These are phyloP conservation scores for Astreopora myriophthalma DNA, from an alignment of 64 coral and sea anemone species.

Conservation along the genomic window DNA sequence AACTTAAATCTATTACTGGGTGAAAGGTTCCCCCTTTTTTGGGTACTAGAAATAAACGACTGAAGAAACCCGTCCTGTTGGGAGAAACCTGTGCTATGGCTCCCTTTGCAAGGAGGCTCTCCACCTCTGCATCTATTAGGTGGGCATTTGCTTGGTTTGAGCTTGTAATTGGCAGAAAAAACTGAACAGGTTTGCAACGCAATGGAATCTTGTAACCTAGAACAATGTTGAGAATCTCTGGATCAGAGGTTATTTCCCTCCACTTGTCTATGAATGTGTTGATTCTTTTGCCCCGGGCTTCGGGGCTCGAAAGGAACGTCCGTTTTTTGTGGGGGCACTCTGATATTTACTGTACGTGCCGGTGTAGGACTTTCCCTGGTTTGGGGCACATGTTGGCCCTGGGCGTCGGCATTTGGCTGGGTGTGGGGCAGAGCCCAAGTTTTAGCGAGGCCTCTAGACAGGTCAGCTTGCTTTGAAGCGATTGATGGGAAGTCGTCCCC, in stretches of 20 bases:
- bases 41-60: constrained; percentile 41
- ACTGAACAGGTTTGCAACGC: background rate
- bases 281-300: background rate
- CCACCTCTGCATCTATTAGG: background rate
- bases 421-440: background rate
- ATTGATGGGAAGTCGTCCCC: constrained; percentile 37
- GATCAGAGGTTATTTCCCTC: constrained; percentile 12
- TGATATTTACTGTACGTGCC: background rate
- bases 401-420: background rate
- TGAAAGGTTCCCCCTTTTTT: constrained; percentile 33
- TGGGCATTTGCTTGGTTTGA: background rate
- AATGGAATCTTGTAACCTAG: constrained; percentile 18
- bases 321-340: background rate
- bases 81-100: background rate
- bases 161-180: background rate
- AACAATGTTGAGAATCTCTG: constrained; percentile 33
- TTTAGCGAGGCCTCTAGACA: constrained; percentile 56
- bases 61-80: background rate
- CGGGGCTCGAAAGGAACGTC: background rate
- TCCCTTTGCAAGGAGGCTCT: background rate
- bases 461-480: constrained; percentile 50
- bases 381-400: background rate
- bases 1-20: constrained; percentile 42
- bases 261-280: constrained; percentile 5
- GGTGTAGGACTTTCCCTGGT: background rate